These are phyloP conservation scores for Sceloporus undulatus DNA, from an alignment of 2,113 vertebrate species.

Conservation along the genomic window DNA sequence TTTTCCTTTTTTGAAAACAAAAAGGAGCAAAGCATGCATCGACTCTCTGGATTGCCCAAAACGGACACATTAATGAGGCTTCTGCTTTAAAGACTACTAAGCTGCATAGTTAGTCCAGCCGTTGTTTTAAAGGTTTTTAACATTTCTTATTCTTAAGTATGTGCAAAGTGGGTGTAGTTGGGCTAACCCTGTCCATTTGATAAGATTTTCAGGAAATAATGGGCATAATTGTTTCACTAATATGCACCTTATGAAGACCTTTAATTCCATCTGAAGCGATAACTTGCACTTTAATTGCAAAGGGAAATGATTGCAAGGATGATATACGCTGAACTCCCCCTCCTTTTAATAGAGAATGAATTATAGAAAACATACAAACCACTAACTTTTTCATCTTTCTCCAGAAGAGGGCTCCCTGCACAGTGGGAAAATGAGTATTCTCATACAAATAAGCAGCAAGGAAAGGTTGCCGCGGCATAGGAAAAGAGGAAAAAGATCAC, in stretches of 20 bases:
- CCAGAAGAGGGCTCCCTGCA: constrained; percentile 86
- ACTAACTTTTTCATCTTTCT: constrained; percentile 67
- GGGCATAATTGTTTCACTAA: background rate
- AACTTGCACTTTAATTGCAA: background rate
- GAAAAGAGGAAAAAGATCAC: background rate
- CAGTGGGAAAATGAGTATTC: constrained; percentile 71
- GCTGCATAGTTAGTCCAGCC: background rate
- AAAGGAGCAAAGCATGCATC: background rate
- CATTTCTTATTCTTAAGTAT: background rate
- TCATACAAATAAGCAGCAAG: constrained; percentile 54
- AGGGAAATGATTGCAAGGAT: background rate
- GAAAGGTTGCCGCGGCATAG: constrained; percentile 40
- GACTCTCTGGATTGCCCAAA: background rate
- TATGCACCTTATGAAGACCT: background rate
- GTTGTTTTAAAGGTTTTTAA: background rate
- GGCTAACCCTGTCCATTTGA: background rate
- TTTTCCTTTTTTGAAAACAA: background rate
- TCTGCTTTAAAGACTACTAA: background rate
- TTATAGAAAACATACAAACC: background rate
- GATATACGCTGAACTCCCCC: background rate
- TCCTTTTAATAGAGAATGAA: background rate
- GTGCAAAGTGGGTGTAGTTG: background rate
- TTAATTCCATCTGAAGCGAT: background rate
- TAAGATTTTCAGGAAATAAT: background rate
- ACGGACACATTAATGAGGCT: background rate